Evolutionary conservation across 2,888 invertebrate species (phyloP).

Genomic region (Sphecodes monilicornis): DNA sequence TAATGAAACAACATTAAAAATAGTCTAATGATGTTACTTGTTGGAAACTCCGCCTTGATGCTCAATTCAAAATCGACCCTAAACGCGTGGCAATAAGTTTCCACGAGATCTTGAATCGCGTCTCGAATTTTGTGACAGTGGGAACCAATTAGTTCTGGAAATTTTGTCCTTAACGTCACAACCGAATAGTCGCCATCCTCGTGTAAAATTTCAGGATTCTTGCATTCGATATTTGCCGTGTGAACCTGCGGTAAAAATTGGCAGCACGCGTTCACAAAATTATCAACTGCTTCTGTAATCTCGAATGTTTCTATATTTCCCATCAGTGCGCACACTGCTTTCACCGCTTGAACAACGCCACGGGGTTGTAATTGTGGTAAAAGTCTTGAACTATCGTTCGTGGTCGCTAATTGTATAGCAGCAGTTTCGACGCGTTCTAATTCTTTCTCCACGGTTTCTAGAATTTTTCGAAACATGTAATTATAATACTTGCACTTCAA

Average conservation of each 20-base stretch:
- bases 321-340: slow-evolving; percentile 95
- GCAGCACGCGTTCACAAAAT: slow-evolving; percentile 87
- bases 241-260: slow-evolving; percentile 84
- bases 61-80: slow-evolving; percentile 92
- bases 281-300: slow-evolving; percentile 91
- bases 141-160: slow-evolving; percentile 87
- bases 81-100: slow-evolving; percentile 94
- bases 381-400: slow-evolving; percentile 80
- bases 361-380: slow-evolving; percentile 86
- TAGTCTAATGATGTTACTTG: slow-evolving; percentile 80
- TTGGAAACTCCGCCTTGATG: slow-evolving; percentile 86
- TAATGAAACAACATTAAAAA: background rate
- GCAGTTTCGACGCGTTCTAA: slow-evolving; percentile 90
- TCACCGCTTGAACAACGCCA: slow-evolving; percentile 95
- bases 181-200: slow-evolving; percentile 90
- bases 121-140: slow-evolving; percentile 91
- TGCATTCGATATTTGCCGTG: slow-evolving; percentile 82
- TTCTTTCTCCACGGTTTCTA: slow-evolving; percentile 93
- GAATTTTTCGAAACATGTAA: slow-evolving; percentile 46
- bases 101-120: slow-evolving; percentile 92
- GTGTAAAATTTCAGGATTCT: slow-evolving; percentile 88
- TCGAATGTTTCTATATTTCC: slow-evolving; percentile 96
- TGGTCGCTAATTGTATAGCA: slow-evolving; percentile 84
- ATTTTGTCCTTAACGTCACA: slow-evolving; percentile 86
- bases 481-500: background rate